These are phyloP conservation scores for Phrynosoma blainvillii DNA, from an alignment of 2,113 vertebrate genomes.

Conservation along the genomic window DNA sequence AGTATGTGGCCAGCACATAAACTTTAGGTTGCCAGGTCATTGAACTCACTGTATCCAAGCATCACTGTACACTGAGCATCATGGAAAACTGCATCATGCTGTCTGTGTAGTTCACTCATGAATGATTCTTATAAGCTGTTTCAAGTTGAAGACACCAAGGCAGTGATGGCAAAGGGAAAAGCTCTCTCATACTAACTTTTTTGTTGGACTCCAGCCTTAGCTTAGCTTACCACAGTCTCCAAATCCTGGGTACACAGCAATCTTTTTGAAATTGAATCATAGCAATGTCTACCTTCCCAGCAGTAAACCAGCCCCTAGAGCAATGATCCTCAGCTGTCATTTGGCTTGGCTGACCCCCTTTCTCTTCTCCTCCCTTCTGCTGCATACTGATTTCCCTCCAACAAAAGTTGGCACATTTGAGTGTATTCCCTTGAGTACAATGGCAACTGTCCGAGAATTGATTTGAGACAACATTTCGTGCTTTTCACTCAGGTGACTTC, in stretches of 20 bases:
- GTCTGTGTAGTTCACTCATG: too few species aligned
- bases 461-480: not conserved
- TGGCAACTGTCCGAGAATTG: not conserved
- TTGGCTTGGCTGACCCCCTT: not conserved
- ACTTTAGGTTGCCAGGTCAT: not conserved
- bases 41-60: not conserved
- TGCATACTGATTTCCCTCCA: not conserved
- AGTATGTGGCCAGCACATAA: not conserved
- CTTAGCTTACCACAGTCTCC: not conserved
- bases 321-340: not conserved
- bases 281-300: not conserved
- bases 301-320: not conserved
- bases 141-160: not conserved
- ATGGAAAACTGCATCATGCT: not conserved
- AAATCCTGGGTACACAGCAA: not conserved
- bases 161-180: not conserved
- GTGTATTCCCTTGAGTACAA: slow-evolving; percentile 3
- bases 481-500: slow-evolving; percentile 14
- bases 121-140: not conserved
- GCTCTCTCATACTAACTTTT: not conserved
- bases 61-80: not conserved
- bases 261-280: not conserved
- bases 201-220: not conserved
- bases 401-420: not conserved
- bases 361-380: not conserved